These are phyloP conservation scores for Carassius auratus DNA, from an alignment of 2,113 vertebrate species.

Conservation along the genomic window DNA sequence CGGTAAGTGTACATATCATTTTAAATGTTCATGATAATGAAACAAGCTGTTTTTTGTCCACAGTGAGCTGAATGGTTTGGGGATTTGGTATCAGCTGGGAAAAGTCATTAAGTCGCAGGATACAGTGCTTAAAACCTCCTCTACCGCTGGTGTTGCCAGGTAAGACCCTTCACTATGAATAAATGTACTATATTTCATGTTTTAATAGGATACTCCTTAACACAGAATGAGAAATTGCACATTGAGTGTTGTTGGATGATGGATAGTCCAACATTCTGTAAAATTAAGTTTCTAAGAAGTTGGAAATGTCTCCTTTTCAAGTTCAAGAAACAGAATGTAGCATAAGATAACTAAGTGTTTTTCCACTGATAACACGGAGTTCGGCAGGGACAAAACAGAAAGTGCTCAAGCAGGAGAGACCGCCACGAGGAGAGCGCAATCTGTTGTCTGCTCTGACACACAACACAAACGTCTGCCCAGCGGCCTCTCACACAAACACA, in stretches of 20 bases:
- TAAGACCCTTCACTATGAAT: conserved; percentile 55
- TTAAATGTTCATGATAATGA: neutral
- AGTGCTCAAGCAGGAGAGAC: conserved; percentile 23
- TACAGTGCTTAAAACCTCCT: conserved; percentile 57
- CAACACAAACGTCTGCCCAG: conserved; percentile 38
- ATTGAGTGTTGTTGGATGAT: neutral
- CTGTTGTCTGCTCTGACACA: conserved; percentile 14
- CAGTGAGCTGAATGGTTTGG: conserved; percentile 93
- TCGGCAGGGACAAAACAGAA: neutral
- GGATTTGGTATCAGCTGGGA: conserved; percentile 88
- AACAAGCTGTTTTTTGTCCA: conserved; percentile 6
- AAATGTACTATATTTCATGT: neutral
- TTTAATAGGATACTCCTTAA: neutral
- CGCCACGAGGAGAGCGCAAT: neutral
- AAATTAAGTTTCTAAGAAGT: neutral
- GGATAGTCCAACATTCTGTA: neutral
- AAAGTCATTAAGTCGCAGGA: conserved; percentile 76
- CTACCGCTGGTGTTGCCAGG: conserved; percentile 74
- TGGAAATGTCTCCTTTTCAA: neutral
- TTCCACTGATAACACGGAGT: neutral
- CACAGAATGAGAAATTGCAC: neutral
- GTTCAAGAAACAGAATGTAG: neutral
- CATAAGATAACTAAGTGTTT: neutral
- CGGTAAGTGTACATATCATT: neutral
- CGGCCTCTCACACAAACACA: conserved; percentile 41